These are phyloP conservation scores for Thamnophis elegans DNA, from an alignment of 2,797 vertebrate species.

Conservation along the genomic window DNA sequence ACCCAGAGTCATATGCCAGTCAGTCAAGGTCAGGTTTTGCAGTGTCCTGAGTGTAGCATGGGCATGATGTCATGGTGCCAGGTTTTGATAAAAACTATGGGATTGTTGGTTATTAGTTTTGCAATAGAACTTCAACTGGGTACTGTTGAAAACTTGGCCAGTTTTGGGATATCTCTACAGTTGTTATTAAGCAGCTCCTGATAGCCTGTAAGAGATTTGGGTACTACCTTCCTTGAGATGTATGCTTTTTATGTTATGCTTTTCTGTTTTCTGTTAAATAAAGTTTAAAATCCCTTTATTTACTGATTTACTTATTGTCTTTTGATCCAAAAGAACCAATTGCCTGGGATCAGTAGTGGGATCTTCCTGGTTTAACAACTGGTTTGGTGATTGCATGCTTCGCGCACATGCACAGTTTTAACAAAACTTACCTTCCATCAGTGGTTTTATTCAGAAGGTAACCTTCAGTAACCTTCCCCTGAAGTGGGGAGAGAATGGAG, in stretches of 20 bases:
- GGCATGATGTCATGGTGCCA: background rate
- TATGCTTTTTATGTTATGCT: background rate
- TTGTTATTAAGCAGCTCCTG: background rate
- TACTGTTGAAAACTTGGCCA: background rate
- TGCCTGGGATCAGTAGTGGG: background rate
- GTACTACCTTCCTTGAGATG: background rate
- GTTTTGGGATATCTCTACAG: background rate
- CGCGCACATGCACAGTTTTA: too few relatives aligned
- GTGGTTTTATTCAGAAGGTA: too few relatives aligned
- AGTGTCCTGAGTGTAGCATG: background rate
- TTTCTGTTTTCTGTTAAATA: background rate
- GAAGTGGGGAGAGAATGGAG: too few relatives aligned
- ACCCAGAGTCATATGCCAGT: too few relatives aligned
- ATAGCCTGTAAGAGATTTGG: background rate
- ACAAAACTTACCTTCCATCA: too few relatives aligned
- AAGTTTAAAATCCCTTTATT: background rate
- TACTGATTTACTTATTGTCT: background rate
- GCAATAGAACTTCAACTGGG: background rate
- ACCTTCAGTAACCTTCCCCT: too few relatives aligned
- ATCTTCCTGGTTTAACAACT: too few relatives aligned
- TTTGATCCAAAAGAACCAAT: background rate
- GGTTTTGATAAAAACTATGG: background rate
- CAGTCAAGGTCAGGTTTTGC: background rate
- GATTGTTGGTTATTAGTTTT: background rate
- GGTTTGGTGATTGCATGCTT: too few relatives aligned